Percentiles rank a stretch among this genome's conserved stretches.
phyloP scores from a whole-genome alignment of 1,140 invertebrate species.

The Zaprionus nigranus region DNA sequence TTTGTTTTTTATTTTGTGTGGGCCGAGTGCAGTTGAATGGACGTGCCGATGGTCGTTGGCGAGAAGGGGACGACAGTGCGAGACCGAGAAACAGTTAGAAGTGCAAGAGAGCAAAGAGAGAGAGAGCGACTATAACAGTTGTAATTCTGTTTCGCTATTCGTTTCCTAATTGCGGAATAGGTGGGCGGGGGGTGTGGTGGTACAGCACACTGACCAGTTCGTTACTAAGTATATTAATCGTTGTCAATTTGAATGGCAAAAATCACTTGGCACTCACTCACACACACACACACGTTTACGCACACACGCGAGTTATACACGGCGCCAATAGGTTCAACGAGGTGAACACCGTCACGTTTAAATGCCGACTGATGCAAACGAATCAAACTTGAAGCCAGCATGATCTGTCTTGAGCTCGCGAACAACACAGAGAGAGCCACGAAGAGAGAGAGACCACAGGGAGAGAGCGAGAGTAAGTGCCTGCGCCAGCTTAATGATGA shows the following conservation, averaged over 20 bases:
- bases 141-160: constrained; percentile 15
- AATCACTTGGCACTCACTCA: constrained; percentile 5
- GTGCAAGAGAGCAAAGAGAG: constrained; percentile 10
- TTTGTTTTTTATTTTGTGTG: constrained; percentile 63
- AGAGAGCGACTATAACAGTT: constrained; percentile 32
- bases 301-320: constrained; percentile 12
- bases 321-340: constrained; percentile 32
- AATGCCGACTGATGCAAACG: constrained; percentile 45
- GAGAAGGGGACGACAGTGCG: background rate
- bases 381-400: constrained; percentile 18
- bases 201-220: constrained; percentile 37
- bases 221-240: constrained; percentile 37
- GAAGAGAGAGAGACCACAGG: background rate
- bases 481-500: constrained; percentile 38
- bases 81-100: constrained; percentile 9
- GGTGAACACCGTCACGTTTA: constrained; percentile 49
- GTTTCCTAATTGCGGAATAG: constrained; percentile 45
- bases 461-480: background rate
- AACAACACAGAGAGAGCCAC: background rate
- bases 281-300: constrained; percentile 25
- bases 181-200: background rate
- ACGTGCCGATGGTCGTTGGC: constrained; percentile 62
- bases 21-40: constrained; percentile 67
- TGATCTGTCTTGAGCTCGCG: constrained; percentile 25
- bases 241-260: constrained; percentile 43